phyloP scores from a whole-genome alignment of 2,888 invertebrate species.

The Charanyca ferruginea region DNA sequence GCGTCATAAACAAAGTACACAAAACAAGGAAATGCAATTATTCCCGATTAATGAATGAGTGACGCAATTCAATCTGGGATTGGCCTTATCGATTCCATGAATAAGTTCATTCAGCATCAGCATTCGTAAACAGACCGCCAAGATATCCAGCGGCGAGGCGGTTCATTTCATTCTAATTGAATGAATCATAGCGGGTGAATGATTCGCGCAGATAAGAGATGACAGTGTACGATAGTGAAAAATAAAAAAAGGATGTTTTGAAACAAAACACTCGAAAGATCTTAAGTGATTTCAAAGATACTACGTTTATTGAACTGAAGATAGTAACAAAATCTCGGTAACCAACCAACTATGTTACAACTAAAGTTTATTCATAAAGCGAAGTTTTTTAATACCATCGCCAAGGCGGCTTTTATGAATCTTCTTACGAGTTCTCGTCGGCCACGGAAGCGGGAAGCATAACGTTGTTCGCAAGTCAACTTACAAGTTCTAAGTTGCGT shows the following conservation, averaged over 20 bases:
- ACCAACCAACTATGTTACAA: conserved; percentile 3
- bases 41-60: conserved; percentile 27
- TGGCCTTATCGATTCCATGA: conserved; percentile 7
- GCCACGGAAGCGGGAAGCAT: conserved; percentile 17
- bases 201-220: conserved; percentile 37
- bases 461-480: conserved; percentile 24
- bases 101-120: conserved; percentile 26
- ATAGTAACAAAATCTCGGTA: conserved; percentile 12
- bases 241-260: conserved; percentile 6
- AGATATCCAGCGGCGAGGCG: conserved; percentile 22
- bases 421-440: conserved; percentile 28
- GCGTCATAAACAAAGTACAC: conserved; percentile 14
- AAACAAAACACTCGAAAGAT: conserved; percentile 14
- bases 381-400: conserved; percentile 44
- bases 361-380: conserved; percentile 40
- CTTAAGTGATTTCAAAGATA: conserved; percentile 14
- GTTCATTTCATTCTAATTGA: conserved; percentile 16
- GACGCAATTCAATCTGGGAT: conserved; percentile 19
- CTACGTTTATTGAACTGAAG: conserved; percentile 30
- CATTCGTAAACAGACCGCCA: conserved; percentile 16
- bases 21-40: conserved; percentile 25
- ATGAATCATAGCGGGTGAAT: conserved; percentile 42
- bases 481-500: conserved; percentile 26
- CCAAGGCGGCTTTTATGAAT: conserved; percentile 33
- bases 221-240: conserved; percentile 18